Percentiles rank a stretch among this genome's conserved stretches.
These are phyloP conservation scores for Spisula subtruncata DNA, from an alignment of 2,888 invertebrate species.

Conservation along the genomic window DNA sequence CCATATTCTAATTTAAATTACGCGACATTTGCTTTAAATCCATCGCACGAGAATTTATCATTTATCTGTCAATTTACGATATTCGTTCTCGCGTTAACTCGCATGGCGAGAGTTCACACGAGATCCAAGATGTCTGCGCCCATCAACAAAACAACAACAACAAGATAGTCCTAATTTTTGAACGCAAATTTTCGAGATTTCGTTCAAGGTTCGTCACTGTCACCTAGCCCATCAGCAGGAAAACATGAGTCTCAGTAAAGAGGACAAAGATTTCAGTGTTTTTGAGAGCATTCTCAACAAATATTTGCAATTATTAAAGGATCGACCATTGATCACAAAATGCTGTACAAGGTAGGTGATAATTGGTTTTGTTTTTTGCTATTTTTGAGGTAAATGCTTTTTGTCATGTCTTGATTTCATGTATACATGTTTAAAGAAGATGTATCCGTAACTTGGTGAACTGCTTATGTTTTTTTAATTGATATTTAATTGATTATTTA, in stretches of 20 bases:
- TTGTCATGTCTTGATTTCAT: no score
- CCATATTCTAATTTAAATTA: conserved; percentile 29
- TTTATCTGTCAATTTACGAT: conserved; percentile 60
- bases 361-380: neutral
- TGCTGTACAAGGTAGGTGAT: conserved; percentile 77
- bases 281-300: conserved; percentile 76
- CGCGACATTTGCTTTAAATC: conserved; percentile 30
- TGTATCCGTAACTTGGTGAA: no score
- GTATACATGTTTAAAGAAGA: no score
- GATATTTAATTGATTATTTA: no score
- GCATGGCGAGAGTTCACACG: neutral
- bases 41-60: conserved; percentile 38
- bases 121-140: conserved; percentile 76
- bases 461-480: no score
- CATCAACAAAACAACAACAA: conserved; percentile 39
- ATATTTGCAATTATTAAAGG: conserved; percentile 76
- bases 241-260: conserved; percentile 81
- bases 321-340: conserved; percentile 81
- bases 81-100: conserved; percentile 46
- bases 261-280: conserved; percentile 67
- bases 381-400: neutral
- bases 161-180: conserved; percentile 55
- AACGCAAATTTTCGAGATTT: conserved; percentile 27
- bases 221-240: neutral
- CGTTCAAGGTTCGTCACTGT: conserved; percentile 41